phyloP scores from a whole-genome alignment of 2,888 invertebrate genomes.

The Cerceris rybyensis region DNA sequence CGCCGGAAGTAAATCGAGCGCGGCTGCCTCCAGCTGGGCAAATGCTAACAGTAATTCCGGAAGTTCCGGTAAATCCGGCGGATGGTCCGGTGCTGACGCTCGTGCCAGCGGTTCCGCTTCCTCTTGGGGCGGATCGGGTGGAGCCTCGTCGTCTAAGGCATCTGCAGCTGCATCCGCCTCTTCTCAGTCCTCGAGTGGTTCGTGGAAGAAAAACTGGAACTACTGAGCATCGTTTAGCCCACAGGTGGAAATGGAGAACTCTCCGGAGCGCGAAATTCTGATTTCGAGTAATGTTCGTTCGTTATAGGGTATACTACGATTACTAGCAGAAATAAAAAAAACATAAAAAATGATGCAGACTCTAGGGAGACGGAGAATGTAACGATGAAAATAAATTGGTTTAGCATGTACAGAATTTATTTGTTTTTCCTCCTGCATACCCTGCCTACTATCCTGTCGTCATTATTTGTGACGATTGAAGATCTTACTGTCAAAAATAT shows the following conservation, averaged over 20 bases:
- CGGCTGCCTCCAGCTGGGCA: no score
- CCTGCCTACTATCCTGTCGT: not conserved
- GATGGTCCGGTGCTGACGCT: no score
- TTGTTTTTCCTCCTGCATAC: not conserved
- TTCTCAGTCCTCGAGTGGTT: not conserved
- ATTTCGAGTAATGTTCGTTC: constrained; percentile 16
- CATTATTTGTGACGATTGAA: not conserved
- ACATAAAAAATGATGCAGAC: constrained; percentile 16
- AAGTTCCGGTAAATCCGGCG: no score
- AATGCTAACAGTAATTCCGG: no score
- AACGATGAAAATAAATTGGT: constrained; percentile 48
- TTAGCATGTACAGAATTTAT: constrained; percentile 34
- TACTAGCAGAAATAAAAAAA: constrained; percentile 6
- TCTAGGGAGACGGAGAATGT: constrained; percentile 38
- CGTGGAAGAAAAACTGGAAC: no score
- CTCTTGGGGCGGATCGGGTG: not conserved
- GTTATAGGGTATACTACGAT: constrained; percentile 25
- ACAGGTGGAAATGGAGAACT: not conserved
- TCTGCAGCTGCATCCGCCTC: not conserved
- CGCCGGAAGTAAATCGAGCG: not conserved
- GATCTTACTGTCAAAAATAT: no score
- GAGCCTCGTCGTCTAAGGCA: not conserved
- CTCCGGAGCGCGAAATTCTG: constrained; percentile 1
- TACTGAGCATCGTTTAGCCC: not conserved
- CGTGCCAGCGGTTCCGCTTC: no score